A percentile compares a stretch with the other conserved stretches of the same genome.
Evolutionary conservation across 2,888 invertebrate species (phyloP).

Genomic region (Abrostola tripartita): DNA sequence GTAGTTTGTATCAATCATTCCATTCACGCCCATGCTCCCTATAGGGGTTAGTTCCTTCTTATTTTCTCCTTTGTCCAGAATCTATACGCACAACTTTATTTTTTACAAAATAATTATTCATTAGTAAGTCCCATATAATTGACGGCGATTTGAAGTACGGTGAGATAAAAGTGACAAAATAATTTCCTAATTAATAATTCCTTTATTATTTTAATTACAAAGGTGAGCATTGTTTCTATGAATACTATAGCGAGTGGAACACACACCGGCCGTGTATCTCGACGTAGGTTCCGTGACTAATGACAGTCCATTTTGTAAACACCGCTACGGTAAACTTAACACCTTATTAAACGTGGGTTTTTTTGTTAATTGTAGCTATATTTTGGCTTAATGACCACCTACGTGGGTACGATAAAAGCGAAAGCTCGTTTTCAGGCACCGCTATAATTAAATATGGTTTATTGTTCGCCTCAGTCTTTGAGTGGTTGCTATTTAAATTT

Average conservation of each 20-base stretch:
- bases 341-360: conserved; percentile 85
- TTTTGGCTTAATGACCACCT: conserved; percentile 82
- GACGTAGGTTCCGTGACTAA: conserved; percentile 73
- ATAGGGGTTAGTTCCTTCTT: no score
- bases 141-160: no score
- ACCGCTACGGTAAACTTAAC: conserved; percentile 79
- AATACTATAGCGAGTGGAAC: conserved; percentile 50
- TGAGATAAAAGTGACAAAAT: no score
- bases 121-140: no score
- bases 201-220: no score
- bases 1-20: no score
- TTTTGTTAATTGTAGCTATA: conserved; percentile 85
- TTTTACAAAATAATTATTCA: no score
- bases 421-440: conserved; percentile 74
- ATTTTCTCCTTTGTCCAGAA: no score
- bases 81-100: no score
- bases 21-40: no score
- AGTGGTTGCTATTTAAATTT: conserved; percentile 63
- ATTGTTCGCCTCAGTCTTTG: conserved; percentile 72
- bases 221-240: conserved; percentile 29
- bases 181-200: no score
- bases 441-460: conserved; percentile 80
- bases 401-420: conserved; percentile 80
- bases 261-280: conserved; percentile 40
- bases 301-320: conserved; percentile 75